A percentile compares a stretch with the other conserved stretches of the same genome.
Conservation (phyloP, 2,113 vertebrate genomes). For the Lamprologus callipterus region DNA sequence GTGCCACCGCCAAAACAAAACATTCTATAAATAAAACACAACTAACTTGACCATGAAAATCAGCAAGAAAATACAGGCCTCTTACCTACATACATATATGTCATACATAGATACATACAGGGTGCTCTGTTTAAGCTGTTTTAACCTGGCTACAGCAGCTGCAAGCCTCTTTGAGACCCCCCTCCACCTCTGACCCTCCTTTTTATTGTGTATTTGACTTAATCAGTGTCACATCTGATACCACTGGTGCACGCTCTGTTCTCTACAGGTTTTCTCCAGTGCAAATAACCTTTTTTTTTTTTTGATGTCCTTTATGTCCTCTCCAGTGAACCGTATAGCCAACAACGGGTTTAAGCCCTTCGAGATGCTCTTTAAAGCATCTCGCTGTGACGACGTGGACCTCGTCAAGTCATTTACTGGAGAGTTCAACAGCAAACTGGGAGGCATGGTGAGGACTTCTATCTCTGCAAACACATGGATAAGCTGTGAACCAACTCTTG, state of each 20-base stretch:
- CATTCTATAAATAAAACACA: not conserved
- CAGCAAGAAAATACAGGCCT: not conserved
- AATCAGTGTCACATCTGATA: not conserved
- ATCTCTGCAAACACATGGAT: not conserved
- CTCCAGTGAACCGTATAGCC: slow-evolving; percentile 87
- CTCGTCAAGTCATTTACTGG: slow-evolving; percentile 85
- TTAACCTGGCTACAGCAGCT: not conserved
- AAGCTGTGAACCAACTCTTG: not conserved
- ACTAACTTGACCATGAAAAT: not conserved
- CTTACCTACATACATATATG: not conserved
- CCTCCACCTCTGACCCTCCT: fast-evolving
- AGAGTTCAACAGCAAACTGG: slow-evolving; percentile 83
- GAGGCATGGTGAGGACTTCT: slow-evolving; percentile 78
- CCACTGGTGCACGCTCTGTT: not conserved
- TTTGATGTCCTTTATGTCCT: not conserved
- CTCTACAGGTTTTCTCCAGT: not conserved
- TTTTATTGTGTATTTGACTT: not conserved
- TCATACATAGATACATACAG: not conserved
- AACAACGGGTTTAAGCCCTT: slow-evolving; percentile 96
- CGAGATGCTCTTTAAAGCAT: slow-evolving; percentile 93
- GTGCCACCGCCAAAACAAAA: not conserved
- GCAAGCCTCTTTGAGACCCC: not conserved
- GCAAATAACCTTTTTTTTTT: not conserved
- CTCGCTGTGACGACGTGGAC: slow-evolving; percentile 83
- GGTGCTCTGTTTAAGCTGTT: not conserved